Percentiles rank a stretch among this genome's conserved stretches.
Evolutionary conservation across 2,797 vertebrate genomes (phyloP).

Genomic region (Cercopithecus diana): DNA sequence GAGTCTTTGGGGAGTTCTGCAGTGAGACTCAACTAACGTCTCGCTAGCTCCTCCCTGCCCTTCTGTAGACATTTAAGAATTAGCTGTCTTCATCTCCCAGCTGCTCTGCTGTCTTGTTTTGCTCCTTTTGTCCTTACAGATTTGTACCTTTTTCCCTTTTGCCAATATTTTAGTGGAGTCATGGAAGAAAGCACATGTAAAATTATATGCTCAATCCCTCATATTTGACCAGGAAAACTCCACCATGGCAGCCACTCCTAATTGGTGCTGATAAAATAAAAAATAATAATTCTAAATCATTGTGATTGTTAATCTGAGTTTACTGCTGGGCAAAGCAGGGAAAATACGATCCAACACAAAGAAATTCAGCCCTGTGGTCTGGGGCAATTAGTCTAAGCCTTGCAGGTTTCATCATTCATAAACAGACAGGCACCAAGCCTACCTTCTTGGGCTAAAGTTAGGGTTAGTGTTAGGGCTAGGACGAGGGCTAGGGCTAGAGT

Average conservation of each 20-base stretch:
- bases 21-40: background rate
- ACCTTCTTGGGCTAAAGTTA: background rate
- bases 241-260: background rate
- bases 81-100: background rate
- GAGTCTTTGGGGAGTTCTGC: background rate
- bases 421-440: background rate
- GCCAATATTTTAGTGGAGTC: background rate
- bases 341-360: background rate
- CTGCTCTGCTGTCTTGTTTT: background rate
- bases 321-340: background rate
- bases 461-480: background rate
- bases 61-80: background rate
- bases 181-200: background rate
- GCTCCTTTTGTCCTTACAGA: background rate
- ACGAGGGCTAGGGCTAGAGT: background rate
- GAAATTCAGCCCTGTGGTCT: background rate
- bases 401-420: background rate
- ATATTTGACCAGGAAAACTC: background rate
- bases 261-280: background rate
- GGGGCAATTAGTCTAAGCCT: background rate
- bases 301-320: background rate
- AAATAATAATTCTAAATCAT: constrained; percentile 23
- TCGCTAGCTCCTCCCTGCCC: background rate
- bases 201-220: background rate
- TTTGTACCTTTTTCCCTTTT: background rate